Conservation (phyloP, 2,797 vertebrate species). For the Falco cherrug region DNA sequence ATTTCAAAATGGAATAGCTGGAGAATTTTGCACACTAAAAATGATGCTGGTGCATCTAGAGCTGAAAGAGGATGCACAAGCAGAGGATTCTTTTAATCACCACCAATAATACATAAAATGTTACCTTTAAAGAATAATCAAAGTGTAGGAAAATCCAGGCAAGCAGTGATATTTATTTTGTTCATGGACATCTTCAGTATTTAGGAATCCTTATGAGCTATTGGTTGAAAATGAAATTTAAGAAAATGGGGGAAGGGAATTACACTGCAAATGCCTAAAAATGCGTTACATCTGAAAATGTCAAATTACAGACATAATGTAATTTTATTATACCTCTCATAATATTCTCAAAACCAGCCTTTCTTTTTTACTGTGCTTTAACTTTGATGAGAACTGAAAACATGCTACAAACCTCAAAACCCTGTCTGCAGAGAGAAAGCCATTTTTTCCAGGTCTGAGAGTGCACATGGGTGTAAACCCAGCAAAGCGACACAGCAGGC, state of each 20-base stretch:
- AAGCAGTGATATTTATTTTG: neutral
- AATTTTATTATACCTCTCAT: neutral
- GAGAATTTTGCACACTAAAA: neutral
- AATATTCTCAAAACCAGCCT: neutral
- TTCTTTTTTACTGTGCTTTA: neutral
- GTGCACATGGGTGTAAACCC: neutral
- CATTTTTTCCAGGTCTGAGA: neutral
- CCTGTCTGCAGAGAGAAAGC: neutral
- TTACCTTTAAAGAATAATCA: neutral
- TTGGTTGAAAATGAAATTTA: neutral
- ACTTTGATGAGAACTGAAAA: neutral
- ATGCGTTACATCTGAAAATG: neutral
- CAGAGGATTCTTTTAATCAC: neutral
- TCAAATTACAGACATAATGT: neutral
- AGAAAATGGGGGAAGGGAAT: neutral
- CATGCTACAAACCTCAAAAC: neutral
- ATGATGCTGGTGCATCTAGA: neutral
- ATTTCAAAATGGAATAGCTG: neutral
- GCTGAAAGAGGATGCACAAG: neutral
- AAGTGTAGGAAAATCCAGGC: neutral
- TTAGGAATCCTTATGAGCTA: neutral
- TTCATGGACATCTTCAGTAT: neutral
- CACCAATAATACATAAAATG: neutral
- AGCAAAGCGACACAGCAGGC: neutral
- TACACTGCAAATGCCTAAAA: neutral